Conservation (phyloP, 92 coral and sea anemone species). For the Parazoanthus swiftii region DNA sequence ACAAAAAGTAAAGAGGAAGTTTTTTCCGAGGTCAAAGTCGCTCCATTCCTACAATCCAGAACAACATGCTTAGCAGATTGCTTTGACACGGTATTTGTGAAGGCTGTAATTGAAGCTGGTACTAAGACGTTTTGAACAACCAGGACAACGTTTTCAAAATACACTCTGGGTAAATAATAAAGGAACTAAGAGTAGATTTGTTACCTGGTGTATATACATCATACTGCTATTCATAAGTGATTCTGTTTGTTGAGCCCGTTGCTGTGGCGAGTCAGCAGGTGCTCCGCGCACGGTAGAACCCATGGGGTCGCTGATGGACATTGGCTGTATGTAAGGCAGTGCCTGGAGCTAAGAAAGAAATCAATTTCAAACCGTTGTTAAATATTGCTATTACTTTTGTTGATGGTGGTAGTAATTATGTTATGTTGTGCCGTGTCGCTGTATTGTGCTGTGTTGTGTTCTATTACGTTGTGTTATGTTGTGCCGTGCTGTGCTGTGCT, state of each 20-base stretch:
- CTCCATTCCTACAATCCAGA: too few relatives aligned
- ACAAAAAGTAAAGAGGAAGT: too few relatives aligned
- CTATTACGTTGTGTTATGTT: not conserved
- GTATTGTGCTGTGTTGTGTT: not conserved
- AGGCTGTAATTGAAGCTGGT: not conserved
- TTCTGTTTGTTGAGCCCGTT: constrained; percentile 80
- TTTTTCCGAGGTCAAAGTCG: too few relatives aligned
- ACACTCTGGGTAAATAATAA: not conserved
- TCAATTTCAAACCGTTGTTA: not conserved
- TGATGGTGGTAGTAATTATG: not conserved
- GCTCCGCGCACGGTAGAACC: constrained; percentile 67
- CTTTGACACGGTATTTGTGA: too few relatives aligned
- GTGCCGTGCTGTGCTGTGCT: not conserved
- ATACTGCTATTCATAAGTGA: constrained; percentile 89
- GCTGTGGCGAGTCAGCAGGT: constrained; percentile 68
- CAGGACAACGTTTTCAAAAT: too few relatives aligned
- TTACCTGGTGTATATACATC: constrained; percentile 94
- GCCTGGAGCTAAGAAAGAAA: constrained; percentile 63
- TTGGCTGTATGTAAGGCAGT: constrained; percentile 79
- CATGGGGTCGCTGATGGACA: constrained; percentile 82
- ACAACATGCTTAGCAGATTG: too few relatives aligned
- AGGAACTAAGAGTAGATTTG: not conserved
- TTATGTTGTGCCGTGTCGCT: not conserved
- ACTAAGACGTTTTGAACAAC: not conserved
- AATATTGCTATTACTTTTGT: not conserved